Evolutionary conservation across 2,797 vertebrate genomes (phyloP), one percentile per base, ranked within the genome.

Genomic region (Tenualosa thibaudeaui): DNA sequence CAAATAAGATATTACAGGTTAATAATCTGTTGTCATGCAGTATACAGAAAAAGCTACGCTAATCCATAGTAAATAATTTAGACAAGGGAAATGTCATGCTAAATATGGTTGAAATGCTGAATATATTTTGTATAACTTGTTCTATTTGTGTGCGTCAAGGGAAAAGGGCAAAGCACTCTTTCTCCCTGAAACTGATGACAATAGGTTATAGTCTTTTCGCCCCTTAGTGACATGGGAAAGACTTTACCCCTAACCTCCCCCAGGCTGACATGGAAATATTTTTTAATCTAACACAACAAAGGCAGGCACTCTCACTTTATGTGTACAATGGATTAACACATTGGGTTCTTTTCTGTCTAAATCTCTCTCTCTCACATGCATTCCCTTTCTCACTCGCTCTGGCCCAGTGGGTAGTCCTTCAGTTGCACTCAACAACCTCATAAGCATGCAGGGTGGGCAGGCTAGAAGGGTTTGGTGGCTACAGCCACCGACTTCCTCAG

Each of bases 371-470:
- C 5, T 78, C 68, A 17, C 12, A 37, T 13, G 1, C 37, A 13
- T 31, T 71, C 37, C 37, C 71, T 78, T 5, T 43, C 40, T 78
- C 37, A 10, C 37, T 78, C 40, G 8, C 40, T 78, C 37, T 22
- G 71, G 3, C 71, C 17, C 71, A 78, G 71, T 78, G 26, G 71
- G 71, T 46, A 78, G 71, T 46, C 71, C 71, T 78, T 78, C 71
- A 46, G 71, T 8, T 78, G 71, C 71, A 78, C 71, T 78, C 71
- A 43, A 78, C 71, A 46, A 46, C 71, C 71, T 78, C 71, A 78
- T 78, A 78, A 58, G 81, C 81, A 82, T 53, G n/a, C 81, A 53
- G 81, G 12, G 50, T 82, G 54, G 46, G 13, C 50, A 54, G 50
- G 54, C 50, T 15, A 15, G 50, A 54, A 37, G 24, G 26, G 81